These are phyloP conservation scores for Zaprionus obscuricornis DNA, from an alignment of 2,888 invertebrate genomes.

Conservation along the genomic window DNA sequence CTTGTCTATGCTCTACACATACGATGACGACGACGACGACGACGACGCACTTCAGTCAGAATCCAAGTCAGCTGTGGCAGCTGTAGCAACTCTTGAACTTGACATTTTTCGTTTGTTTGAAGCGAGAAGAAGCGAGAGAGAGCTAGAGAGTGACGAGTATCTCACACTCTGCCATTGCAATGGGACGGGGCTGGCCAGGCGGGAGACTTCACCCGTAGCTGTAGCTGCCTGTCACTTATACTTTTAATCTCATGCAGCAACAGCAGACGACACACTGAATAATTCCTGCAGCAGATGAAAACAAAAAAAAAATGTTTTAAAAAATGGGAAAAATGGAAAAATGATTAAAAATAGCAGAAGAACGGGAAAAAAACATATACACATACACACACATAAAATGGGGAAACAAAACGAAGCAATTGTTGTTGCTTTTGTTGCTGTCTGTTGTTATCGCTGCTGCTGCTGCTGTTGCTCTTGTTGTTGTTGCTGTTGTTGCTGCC, in stretches of 20 bases:
- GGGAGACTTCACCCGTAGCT: slow-evolving; percentile 18
- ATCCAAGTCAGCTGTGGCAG: slow-evolving; percentile 50
- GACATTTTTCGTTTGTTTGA: slow-evolving; percentile 70
- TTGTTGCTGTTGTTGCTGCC: slow-evolving; percentile 20
- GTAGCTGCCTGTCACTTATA: slow-evolving; percentile 62
- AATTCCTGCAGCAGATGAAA: no score
- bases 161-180: background rate
- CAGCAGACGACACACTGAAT: slow-evolving; percentile 53
- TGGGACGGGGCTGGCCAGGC: background rate
- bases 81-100: slow-evolving; percentile 77
- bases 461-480: no score
- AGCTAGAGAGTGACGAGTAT: no score
- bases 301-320: slow-evolving; percentile 31
- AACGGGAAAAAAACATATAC: slow-evolving; percentile 17
- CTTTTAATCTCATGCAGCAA: slow-evolving; percentile 63
- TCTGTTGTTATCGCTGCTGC: background rate
- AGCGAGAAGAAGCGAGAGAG: no score
- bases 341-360: slow-evolving; percentile 57
- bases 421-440: slow-evolving; percentile 27
- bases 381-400: slow-evolving; percentile 18
- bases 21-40: background rate
- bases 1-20: slow-evolving; percentile 14
- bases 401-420: slow-evolving; percentile 14
- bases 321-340: slow-evolving; percentile 36
- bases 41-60: slow-evolving; percentile 35